Evolutionary conservation across 2,113 vertebrate species (phyloP), one percentile per base, ranked within the genome.

Genomic region (Chaetura pelagica): DNA sequence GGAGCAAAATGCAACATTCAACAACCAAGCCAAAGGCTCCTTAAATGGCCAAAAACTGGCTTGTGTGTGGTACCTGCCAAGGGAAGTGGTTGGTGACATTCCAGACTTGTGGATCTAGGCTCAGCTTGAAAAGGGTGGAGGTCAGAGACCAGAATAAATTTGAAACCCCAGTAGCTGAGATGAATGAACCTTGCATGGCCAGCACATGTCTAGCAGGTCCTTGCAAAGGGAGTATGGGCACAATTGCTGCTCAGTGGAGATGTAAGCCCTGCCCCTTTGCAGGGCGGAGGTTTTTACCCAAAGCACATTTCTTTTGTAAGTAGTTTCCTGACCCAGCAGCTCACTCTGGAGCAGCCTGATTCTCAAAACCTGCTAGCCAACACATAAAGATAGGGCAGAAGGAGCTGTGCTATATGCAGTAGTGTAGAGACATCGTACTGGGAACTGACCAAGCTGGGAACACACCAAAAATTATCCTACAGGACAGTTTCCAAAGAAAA

Each of bases 121-220:
- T 68, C 6, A 29, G 6, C 27, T 73, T n/a, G 38, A 54, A 79
- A 76, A 29, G 8, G 15, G 22, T 10, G 27, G 51, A 85, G 57
- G 54, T 19, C 32, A 62, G 51, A 75, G 59, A 67, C 11, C 11
- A 49, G 29, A 14, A 57, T 62, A 58, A 61, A 49, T 13, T 8
- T 61, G 32, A 61, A 88, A 55, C 12, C 7, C 9, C 30, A 42
- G 34, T 34, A 34, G 20, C 24, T 75, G 55, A 38, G 64, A 8
- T 66, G 46, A 48, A 48, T 21, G 84, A 64, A 42, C 35, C 4
- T n/a, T 22, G 29, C 51, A 1, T 35, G 78, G 40, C 30, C 29
- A 13, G 44, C 23, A 42, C 0, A 2, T 29, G 26, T 5, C 0
- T 42, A 42, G 0, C 8, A 7, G 59, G 57, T 69, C 32, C 34